Evolutionary conservation across 1,140 invertebrate species (phyloP), one percentile per base, ranked within the genome.

Genomic region (Aleiodes sp.): DNA sequence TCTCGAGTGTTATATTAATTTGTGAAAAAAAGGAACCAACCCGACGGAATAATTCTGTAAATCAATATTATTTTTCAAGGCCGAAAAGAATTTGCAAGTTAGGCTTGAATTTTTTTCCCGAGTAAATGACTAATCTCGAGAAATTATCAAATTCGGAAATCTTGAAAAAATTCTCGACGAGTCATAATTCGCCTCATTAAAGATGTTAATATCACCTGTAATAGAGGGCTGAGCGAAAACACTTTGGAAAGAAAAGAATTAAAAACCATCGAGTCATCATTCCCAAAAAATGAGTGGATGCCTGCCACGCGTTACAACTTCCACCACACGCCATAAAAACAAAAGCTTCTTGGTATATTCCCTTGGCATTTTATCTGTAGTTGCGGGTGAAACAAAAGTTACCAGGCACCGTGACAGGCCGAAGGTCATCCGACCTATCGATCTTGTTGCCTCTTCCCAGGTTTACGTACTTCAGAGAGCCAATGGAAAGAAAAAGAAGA

Each of bases 401-500:
- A 56, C 1, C 7, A 21, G 21, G 4, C 21, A 14, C 56, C 9
- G 28, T 59, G 26, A 41, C 16, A 69, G 41, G 59, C 62, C 31
- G 43, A 70, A 70, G 61, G 21, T 64, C 68, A 52, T 31, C 64
- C 61, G 69, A 61, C 69, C 69, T 70, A 70, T 70, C 69, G 69
- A 70, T 70, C 63, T 65, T 70, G 9, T 33, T 9, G 26, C 16
- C 37, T 56, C 21, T 56, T 33, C 21, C 41, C 57, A 62, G 59
- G 57, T 56, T 69, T 57, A 63, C 29, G 57, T 41, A 43, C n/a
- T n/a, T n/a, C n/a, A 9, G 12, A 43, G 39, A 1, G 12, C 39
- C 6, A 43, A 43, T n/a, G n/a, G 19, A 43, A 43, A 43, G 8
- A 39, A 39, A n/a, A n/a, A 39, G 35, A n/a, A 46, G 16, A 46